Percentiles rank a stretch among this genome's conserved stretches.
Conservation (phyloP, 2,113 vertebrate genomes). For the Macquaria australasica region DNA sequence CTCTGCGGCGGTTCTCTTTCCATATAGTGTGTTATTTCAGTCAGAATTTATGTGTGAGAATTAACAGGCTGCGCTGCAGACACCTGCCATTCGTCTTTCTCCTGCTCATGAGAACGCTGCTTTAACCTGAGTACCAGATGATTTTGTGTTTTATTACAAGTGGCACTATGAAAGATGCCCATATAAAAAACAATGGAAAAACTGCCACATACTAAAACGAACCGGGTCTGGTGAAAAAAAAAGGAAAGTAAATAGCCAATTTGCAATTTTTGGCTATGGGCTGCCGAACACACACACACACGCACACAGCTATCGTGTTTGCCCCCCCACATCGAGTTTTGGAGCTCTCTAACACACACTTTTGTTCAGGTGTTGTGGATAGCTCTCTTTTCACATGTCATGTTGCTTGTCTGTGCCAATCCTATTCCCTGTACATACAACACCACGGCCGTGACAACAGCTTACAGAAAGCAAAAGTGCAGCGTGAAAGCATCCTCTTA, state of each 20-base stretch:
- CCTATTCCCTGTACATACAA: slow-evolving; percentile 59
- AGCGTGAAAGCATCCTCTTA: slow-evolving; percentile 54
- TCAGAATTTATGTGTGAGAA: slow-evolving; percentile 48
- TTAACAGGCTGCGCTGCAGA: slow-evolving; percentile 62
- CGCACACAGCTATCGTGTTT: slow-evolving; percentile 14
- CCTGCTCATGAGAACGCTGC: slow-evolving; percentile 50
- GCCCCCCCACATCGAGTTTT: slow-evolving; percentile 11
- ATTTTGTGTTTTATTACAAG: slow-evolving; percentile 76
- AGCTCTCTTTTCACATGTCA: slow-evolving; percentile 46
- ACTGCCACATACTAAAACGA: slow-evolving; percentile 43
- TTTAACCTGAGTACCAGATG: slow-evolving; percentile 58
- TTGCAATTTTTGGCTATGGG: slow-evolving; percentile 8
- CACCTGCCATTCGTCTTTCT: slow-evolving; percentile 71
- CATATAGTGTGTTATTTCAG: slow-evolving; percentile 44
- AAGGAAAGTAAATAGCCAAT: slow-evolving; percentile 33
- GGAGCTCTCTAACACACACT: slow-evolving; percentile 12
- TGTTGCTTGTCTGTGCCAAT: slow-evolving; percentile 57
- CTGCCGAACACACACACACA: background rate
- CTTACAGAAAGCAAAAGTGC: slow-evolving; percentile 56
- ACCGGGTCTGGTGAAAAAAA: background rate
- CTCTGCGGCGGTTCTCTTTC: slow-evolving; percentile 43
- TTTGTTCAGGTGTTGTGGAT: slow-evolving; percentile 50
- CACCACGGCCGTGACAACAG: slow-evolving; percentile 50
- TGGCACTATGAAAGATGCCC: slow-evolving; percentile 66
- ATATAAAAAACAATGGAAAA: slow-evolving; percentile 60